Base-by-base conservation (phyloP, 2,113 vertebrate genomes). In the Falco punctatus region DNA sequence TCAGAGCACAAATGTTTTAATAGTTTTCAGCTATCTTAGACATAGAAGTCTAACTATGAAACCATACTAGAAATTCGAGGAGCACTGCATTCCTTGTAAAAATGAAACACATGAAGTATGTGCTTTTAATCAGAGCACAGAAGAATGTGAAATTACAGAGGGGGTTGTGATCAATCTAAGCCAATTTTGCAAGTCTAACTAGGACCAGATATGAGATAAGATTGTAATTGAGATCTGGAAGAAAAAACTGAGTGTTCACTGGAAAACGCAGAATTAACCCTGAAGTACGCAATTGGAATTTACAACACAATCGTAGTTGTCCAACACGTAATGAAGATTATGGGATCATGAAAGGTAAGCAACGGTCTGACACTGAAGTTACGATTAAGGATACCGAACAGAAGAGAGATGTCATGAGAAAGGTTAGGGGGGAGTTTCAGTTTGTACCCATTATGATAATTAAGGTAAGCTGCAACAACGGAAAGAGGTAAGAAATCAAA, bases 71-170 rank as follows among this genome's bases (percentile, higher is more conserved):
- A 93, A 96, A 96, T 78, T 66, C 2, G 81, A 97, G 93, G 59
- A 93, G 78, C 28, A 20, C 64, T 93, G 67, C 95, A 96, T 97
- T 96, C 92, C 88, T 92, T 77, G 64, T 73, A 95, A 92, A 96
- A 96, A 94, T 82, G 92, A 97, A 97, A 96, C 93, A 94, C 90
- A 95, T 96, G 90, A 97, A 90, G 88, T 95, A 90, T 86, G 71
- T 88, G 93, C 93, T 96, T 97, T 96, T 96, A 96, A 96, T 96
- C 93, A 96, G 64, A 42, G 46, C 64, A 94, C 59, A 92, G 67
- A 96, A 78, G 92, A 96, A 97, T 73, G 75, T 58, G 55, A 88
- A 95, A 96, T 95, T 92, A 95, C 49, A 92, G 74, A 93, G 71
- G 26, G 67, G 74, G 59, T 86, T 94, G 64, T 70, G 93, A 97